A percentile compares a stretch with the other conserved stretches of the same genome.
Evolutionary conservation across 2,888 invertebrate species (phyloP).

Genomic region (Agriopis aurantiaria): DNA sequence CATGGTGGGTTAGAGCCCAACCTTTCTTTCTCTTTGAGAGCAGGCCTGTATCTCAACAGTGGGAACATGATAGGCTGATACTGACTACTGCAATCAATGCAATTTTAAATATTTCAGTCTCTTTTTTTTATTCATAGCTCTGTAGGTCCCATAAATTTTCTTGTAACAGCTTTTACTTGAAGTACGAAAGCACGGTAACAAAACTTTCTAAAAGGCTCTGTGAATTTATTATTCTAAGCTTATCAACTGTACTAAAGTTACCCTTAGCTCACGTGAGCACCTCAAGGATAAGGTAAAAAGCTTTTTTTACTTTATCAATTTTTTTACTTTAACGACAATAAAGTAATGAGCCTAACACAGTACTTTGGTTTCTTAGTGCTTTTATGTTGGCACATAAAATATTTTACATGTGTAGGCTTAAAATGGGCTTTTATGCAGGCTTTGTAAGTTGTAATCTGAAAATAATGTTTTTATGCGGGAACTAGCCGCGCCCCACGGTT

Average conservation of each 20-base stretch:
- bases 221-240: slow-evolving; percentile 45
- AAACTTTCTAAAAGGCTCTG: slow-evolving; percentile 46
- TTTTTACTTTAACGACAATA: slow-evolving; percentile 58
- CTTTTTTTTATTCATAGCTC: neutral
- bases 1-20: too few relatives aligned
- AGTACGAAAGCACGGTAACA: slow-evolving; percentile 27
- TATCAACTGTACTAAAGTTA: slow-evolving; percentile 47
- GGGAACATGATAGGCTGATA: too few relatives aligned
- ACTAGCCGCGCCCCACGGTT: too few relatives aligned
- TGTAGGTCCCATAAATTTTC: neutral
- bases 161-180: slow-evolving; percentile 4
- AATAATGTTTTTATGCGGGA: neutral
- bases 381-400: slow-evolving; percentile 42
- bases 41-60: too few relatives aligned
- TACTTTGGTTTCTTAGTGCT: slow-evolving; percentile 49
- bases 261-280: slow-evolving; percentile 56
- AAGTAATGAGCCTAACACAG: slow-evolving; percentile 45
- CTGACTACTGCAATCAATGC: too few relatives aligned
- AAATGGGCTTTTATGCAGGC: slow-evolving; percentile 20
- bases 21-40: too few relatives aligned
- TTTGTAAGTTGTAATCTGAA: slow-evolving; percentile 13
- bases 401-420: slow-evolving; percentile 38
- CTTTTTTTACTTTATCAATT: slow-evolving; percentile 55
- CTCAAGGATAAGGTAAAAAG: slow-evolving; percentile 59
- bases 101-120: neutral